Evolutionary conservation across 2,797 vertebrate species (phyloP).

Genomic region (Sebastolobus alascanus): DNA sequence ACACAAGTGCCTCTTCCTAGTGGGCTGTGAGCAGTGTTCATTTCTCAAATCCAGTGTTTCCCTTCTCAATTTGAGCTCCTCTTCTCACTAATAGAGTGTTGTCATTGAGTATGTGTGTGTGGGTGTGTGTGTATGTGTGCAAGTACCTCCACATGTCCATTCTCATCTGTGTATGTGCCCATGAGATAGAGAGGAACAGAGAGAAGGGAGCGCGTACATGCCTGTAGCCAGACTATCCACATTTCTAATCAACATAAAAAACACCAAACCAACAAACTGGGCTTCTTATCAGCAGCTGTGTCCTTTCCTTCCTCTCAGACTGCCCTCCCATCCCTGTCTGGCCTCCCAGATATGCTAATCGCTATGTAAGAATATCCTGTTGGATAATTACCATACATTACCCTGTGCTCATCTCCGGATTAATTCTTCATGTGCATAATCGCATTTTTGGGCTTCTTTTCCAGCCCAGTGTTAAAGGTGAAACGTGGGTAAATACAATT

Average conservation of each 20-base stretch:
- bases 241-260: slow-evolving; percentile 75
- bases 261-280: slow-evolving; percentile 65
- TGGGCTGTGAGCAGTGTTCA: neutral
- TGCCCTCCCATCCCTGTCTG: slow-evolving; percentile 88
- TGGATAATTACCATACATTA: slow-evolving; percentile 97
- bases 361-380: slow-evolving; percentile 94
- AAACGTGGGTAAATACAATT: slow-evolving; percentile 94
- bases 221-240: slow-evolving; percentile 77
- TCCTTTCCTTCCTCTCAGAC: slow-evolving; percentile 84
- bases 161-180: slow-evolving; percentile 56
- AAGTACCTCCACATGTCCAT: slow-evolving; percentile 34
- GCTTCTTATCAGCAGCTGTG: slow-evolving; percentile 84
- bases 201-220: slow-evolving; percentile 52
- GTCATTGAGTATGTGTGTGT: slow-evolving; percentile 19
- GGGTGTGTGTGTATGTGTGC: slow-evolving; percentile 28
- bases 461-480: slow-evolving; percentile 89
- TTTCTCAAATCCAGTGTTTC: slow-evolving; percentile 27
- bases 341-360: slow-evolving; percentile 97
- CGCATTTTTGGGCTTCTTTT: slow-evolving; percentile 91
- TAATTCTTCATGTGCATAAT: slow-evolving; percentile 99
- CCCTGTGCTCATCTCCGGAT: slow-evolving; percentile 93
- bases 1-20: neutral
- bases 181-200: slow-evolving; percentile 53
- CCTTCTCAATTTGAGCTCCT: slow-evolving; percentile 20
- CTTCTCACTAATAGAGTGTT: slow-evolving; percentile 8